These are phyloP conservation scores for cattle (Bos taurus) DNA, from an alignment of 2,113 vertebrate species.

Conservation along the genomic window DNA sequence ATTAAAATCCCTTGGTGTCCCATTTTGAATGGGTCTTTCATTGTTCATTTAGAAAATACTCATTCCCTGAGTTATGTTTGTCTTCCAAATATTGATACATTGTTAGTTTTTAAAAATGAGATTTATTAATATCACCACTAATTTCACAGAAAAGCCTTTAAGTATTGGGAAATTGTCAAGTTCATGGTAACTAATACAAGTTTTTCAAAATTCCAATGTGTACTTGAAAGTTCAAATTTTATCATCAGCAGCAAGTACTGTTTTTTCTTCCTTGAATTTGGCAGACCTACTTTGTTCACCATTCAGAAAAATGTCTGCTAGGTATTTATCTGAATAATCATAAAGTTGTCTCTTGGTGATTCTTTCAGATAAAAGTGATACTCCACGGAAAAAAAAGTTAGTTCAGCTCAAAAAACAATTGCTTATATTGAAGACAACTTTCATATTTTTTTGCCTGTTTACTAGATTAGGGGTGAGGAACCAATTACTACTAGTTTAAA, in stretches of 20 bases:
- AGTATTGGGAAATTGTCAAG: neutral
- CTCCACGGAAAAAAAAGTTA: neutral
- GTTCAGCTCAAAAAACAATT: neutral
- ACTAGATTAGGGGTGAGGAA: neutral
- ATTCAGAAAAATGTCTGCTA: neutral
- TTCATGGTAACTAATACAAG: neutral
- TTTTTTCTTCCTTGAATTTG: neutral
- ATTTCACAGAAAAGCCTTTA: neutral
- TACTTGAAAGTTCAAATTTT: neutral
- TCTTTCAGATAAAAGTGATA: neutral
- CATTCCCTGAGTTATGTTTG: neutral
- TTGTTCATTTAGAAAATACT: neutral
- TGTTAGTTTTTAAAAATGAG: neutral
- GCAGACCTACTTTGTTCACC: neutral
- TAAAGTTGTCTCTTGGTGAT: neutral
- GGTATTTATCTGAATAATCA: neutral
- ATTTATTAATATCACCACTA: neutral
- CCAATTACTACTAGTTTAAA: neutral
- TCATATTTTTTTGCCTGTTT: neutral
- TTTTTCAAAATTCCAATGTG: neutral
- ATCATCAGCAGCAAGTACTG: neutral
- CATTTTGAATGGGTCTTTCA: neutral
- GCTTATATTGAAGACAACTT: neutral
- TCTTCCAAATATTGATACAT: neutral
- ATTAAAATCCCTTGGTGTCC: neutral